Conservation (phyloP, 2,113 vertebrate species). For the Hypocryptadius cinnamomeus region DNA sequence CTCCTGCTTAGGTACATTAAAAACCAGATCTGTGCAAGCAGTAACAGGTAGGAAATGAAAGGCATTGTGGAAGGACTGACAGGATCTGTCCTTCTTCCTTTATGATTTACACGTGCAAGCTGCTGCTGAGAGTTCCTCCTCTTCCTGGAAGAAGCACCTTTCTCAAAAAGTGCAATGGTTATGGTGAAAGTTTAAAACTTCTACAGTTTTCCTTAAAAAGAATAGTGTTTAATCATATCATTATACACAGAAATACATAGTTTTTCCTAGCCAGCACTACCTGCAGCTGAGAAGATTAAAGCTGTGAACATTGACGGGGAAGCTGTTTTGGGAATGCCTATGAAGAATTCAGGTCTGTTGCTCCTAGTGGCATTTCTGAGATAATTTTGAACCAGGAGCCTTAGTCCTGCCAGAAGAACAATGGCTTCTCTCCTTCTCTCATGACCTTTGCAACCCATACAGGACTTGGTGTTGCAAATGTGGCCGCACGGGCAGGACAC, state of each 20-base stretch:
- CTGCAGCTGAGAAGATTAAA: background rate
- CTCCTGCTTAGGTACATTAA: background rate
- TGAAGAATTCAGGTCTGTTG: background rate
- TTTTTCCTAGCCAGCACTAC: background rate
- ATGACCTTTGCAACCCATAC: background rate
- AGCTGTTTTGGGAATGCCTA: background rate
- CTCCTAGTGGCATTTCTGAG: background rate
- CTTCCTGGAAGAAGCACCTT: background rate
- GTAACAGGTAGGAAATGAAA: background rate
- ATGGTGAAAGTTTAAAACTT: background rate
- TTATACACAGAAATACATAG: fast-evolving
- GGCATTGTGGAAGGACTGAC: background rate
- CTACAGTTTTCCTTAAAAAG: background rate
- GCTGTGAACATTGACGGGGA: background rate
- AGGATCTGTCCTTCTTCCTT: background rate
- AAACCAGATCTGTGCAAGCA: background rate
- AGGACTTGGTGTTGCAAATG: background rate
- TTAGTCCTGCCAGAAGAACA: background rate
- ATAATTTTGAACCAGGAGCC: background rate
- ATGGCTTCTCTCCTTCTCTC: background rate
- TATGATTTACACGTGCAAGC: background rate
- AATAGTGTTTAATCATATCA: background rate
- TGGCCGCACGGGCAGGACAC: background rate
- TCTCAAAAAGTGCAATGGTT: background rate
- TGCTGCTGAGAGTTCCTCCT: background rate